Percentiles rank a stretch among this genome's conserved stretches.
Conservation (phyloP, 2,888 invertebrate genomes). For the Tribolium freemani region DNA sequence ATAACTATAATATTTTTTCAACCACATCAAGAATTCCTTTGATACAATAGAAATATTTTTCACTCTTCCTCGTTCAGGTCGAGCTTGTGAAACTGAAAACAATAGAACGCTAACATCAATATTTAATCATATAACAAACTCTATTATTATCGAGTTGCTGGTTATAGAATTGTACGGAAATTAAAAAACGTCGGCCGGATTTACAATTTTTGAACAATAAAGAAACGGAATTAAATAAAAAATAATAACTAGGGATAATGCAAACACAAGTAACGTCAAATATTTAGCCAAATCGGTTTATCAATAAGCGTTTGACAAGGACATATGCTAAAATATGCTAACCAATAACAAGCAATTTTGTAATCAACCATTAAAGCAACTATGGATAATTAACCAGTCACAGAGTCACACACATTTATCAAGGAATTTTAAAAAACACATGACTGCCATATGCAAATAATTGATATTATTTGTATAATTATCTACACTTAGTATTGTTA, state of each 20-base stretch:
- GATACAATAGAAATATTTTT: not conserved
- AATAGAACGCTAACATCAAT: conserved; percentile 19
- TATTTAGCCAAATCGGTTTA: too few relatives aligned
- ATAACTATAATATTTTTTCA: conserved; percentile 5
- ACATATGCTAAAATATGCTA: not conserved
- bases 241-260: too few relatives aligned
- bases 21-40: conserved; percentile 8
- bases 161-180: conserved; percentile 28
- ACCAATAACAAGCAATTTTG: not conserved
- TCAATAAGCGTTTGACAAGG: not conserved
- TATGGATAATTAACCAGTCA: not conserved
- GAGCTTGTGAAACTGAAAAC: conserved; percentile 16
- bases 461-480: not conserved
- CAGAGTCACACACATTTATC: not conserved
- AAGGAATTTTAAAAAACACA: not conserved
- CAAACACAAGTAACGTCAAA: too few relatives aligned
- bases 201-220: not conserved
- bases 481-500: too few relatives aligned
- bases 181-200: conserved; percentile 16
- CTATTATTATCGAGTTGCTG: conserved; percentile 17
- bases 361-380: not conserved
- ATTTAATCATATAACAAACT: conserved; percentile 27
- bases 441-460: not conserved
- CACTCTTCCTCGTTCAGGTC: not conserved
- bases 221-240: not conserved